phyloP scores from a whole-genome alignment of 2,888 invertebrate species.

The Petrolisthes cinctipes region DNA sequence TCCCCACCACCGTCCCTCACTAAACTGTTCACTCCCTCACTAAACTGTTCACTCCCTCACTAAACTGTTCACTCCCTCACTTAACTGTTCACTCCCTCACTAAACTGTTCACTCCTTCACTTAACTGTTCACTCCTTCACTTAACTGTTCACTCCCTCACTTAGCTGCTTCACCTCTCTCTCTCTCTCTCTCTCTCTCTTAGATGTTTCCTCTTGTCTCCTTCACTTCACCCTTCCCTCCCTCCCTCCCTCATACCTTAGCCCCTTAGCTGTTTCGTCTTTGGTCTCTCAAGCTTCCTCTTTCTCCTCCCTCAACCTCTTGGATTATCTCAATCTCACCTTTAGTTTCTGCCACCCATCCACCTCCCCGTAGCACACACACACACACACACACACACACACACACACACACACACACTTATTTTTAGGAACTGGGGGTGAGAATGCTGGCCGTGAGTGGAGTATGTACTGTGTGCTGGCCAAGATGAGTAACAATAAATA shows the following conservation, averaged over 20 bases:
- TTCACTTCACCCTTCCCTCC: background rate
- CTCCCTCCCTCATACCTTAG: background rate
- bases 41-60: background rate
- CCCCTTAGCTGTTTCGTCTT: background rate
- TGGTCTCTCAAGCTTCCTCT: background rate
- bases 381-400: background rate
- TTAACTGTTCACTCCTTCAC: background rate
- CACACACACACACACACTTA: background rate
- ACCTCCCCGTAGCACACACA: background rate
- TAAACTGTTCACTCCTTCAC: background rate
- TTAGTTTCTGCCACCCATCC: constrained; percentile 16
- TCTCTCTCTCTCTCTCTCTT: background rate
- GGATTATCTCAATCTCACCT: background rate
- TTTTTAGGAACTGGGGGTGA: too few species aligned
- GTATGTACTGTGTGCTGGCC: too few species aligned
- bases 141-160: background rate
- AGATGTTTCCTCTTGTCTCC: background rate
- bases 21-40: background rate
- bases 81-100: background rate
- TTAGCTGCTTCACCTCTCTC: background rate
- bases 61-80: background rate
- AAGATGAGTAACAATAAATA: too few species aligned
- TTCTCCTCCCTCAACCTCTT: background rate
- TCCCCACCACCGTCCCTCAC: background rate
- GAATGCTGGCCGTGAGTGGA: too few species aligned